Evolutionary conservation across 1,140 invertebrate species (phyloP).

Genomic region (Cardiocondyla obscurior): DNA sequence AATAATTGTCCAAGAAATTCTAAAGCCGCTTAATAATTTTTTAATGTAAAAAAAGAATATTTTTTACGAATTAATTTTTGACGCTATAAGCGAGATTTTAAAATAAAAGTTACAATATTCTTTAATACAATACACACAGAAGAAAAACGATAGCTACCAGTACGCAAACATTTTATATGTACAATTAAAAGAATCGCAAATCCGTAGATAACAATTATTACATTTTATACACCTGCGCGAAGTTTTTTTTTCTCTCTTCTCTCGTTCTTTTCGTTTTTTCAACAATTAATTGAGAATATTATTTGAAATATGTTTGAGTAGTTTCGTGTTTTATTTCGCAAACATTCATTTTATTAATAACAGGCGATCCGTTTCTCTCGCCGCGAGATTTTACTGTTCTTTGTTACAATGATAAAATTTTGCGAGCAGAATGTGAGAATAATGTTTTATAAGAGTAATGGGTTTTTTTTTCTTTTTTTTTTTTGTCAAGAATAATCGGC

Average conservation of each 20-base stretch:
- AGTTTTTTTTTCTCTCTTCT: background rate
- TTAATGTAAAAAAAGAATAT: background rate
- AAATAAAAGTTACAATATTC: background rate
- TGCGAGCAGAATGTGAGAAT: background rate
- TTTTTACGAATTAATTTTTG: background rate
- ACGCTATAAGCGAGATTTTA: background rate
- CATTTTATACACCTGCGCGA: background rate
- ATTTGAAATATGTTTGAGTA: constrained; percentile 2
- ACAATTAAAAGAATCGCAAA: constrained; percentile 18
- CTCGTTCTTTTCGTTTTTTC: background rate
- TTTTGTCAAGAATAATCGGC: constrained; percentile 6
- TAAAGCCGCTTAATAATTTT: background rate
- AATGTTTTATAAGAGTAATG: constrained; percentile 24
- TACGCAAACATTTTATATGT: background rate
- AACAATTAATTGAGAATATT: constrained; percentile 20
- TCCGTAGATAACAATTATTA: constrained; percentile 10
- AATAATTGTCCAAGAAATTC: background rate
- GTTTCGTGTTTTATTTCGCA: background rate
- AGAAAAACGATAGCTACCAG: background rate
- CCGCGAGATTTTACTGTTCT: background rate
- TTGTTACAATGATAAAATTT: background rate
- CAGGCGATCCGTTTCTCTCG: background rate
- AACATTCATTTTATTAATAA: constrained; percentile 15
- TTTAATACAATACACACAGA: background rate
- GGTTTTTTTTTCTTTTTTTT: too few relatives aligned